Percentiles rank a stretch among this genome's conserved stretches.
Conservation (phyloP, 2,797 vertebrate species). For the Microctenopoma steveboyesi region DNA sequence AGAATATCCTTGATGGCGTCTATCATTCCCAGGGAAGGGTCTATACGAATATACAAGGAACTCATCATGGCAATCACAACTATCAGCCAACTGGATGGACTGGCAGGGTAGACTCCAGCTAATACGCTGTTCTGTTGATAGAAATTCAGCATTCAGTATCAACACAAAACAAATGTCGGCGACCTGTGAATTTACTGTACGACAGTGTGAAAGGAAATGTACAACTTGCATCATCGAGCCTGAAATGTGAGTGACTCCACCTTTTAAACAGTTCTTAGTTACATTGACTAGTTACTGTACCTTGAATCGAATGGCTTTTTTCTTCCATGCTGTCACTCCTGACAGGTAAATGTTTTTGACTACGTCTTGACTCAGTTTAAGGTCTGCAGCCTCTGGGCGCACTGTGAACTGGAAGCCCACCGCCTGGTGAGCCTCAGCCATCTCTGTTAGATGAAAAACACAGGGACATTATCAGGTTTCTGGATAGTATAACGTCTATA, state of each 20-base stretch:
- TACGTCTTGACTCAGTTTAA: conserved; percentile 90
- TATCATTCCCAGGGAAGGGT: conserved; percentile 90
- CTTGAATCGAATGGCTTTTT: conserved; percentile 89
- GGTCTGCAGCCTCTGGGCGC: conserved; percentile 90
- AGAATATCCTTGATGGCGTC: conserved; percentile 84
- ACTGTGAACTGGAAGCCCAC: conserved; percentile 97
- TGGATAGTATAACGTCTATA: background rate
- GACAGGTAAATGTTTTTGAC: conserved; percentile 91
- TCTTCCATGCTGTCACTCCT: conserved; percentile 90
- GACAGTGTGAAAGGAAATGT: too few relatives aligned
- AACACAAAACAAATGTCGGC: background rate
- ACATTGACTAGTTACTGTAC: conserved; percentile 58
- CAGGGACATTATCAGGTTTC: background rate
- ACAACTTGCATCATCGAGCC: too few relatives aligned
- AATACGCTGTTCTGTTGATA: conserved; percentile 89
- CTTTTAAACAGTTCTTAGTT: background rate
- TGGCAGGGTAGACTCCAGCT: conserved; percentile 93
- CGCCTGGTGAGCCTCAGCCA: conserved; percentile 97
- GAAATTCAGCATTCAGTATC: background rate
- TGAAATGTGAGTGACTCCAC: background rate
- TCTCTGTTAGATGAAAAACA: conserved; percentile 54
- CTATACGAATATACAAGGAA: conserved; percentile 86
- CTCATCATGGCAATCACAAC: conserved; percentile 89
- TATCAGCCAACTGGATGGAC: conserved; percentile 93
- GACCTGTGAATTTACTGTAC: background rate